A percentile compares a stretch with the other conserved stretches of the same genome.
These are phyloP conservation scores for Phortica okadai DNA, from an alignment of 2,888 invertebrate genomes.

Conservation along the genomic window DNA sequence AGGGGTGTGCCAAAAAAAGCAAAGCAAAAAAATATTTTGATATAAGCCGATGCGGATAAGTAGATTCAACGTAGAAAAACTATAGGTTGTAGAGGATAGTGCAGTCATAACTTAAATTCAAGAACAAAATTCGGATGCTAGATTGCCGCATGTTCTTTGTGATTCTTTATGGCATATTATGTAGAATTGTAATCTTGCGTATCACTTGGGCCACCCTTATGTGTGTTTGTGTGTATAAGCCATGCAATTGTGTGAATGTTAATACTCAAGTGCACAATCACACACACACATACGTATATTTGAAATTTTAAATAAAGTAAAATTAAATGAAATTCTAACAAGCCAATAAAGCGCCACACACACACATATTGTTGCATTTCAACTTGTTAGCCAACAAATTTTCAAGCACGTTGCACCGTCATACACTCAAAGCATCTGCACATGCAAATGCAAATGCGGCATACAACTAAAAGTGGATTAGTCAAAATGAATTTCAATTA, in stretches of 20 bases:
- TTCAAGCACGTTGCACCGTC: neutral
- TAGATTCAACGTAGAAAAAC: too few relatives aligned
- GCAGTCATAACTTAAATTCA: too few relatives aligned
- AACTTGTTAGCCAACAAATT: neutral
- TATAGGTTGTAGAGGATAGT: too few relatives aligned
- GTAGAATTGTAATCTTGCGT: too few relatives aligned
- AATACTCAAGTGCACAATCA: slow-evolving; percentile 26
- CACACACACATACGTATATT: neutral
- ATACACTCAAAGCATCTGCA: neutral
- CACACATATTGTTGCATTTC: neutral
- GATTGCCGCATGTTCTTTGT: too few relatives aligned
- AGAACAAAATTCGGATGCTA: too few relatives aligned
- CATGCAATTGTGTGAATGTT: slow-evolving; percentile 13
- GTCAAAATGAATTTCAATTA: slow-evolving; percentile 6
- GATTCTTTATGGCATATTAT: too few relatives aligned
- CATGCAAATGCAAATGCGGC: neutral
- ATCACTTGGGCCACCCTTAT: too few relatives aligned
- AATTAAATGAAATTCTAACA: slow-evolving; percentile 7
- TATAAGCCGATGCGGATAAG: too few relatives aligned
- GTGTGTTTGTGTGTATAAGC: slow-evolving; percentile 1
- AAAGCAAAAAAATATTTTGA: too few relatives aligned
- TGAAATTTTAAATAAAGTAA: slow-evolving; percentile 26
- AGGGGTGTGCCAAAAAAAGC: too few relatives aligned
- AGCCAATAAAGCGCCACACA: neutral
- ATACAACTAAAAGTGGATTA: slow-evolving; percentile 15